These are phyloP conservation scores for Paragorgia papillata DNA, from an alignment of 92 coral and sea anemone genomes.

Conservation along the genomic window DNA sequence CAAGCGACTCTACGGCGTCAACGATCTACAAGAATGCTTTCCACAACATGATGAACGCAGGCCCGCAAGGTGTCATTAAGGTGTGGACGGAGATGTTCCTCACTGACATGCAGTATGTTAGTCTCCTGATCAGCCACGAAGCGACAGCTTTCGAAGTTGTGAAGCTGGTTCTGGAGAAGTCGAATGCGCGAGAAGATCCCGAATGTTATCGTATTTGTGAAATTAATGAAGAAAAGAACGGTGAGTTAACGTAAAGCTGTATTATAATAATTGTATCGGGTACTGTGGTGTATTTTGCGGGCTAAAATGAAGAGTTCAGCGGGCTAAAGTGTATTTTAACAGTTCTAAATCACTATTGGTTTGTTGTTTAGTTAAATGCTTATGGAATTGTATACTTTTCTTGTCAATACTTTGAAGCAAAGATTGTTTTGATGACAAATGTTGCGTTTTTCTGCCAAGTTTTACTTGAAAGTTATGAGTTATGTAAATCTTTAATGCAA, in stretches of 20 bases:
- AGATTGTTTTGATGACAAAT: too few species aligned
- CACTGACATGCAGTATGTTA: conserved; percentile 86
- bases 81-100: conserved; percentile 88
- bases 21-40: conserved; percentile 73
- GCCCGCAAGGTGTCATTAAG: conserved; percentile 92
- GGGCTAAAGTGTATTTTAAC: too few species aligned
- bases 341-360: too few species aligned
- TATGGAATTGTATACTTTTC: too few species aligned
- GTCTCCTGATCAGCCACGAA: conserved; percentile 88
- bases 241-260: conserved; percentile 44
- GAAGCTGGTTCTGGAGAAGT: conserved; percentile 89
- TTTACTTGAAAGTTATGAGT: too few species aligned
- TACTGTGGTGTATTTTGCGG: too few species aligned
- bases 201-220: conserved; percentile 81
- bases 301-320: too few species aligned
- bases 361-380: too few species aligned
- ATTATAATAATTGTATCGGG: neutral
- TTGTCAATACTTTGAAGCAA: too few species aligned
- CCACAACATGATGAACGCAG: conserved; percentile 88
- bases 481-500: too few species aligned
- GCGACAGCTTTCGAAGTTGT: conserved; percentile 83
- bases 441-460: too few species aligned
- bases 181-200: conserved; percentile 79
- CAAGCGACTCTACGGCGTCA: conserved; percentile 28
- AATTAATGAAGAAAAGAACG: conserved; percentile 69